These are phyloP conservation scores for Diaprepes abbreviatus DNA, from an alignment of 2,888 invertebrate species.

Conservation along the genomic window DNA sequence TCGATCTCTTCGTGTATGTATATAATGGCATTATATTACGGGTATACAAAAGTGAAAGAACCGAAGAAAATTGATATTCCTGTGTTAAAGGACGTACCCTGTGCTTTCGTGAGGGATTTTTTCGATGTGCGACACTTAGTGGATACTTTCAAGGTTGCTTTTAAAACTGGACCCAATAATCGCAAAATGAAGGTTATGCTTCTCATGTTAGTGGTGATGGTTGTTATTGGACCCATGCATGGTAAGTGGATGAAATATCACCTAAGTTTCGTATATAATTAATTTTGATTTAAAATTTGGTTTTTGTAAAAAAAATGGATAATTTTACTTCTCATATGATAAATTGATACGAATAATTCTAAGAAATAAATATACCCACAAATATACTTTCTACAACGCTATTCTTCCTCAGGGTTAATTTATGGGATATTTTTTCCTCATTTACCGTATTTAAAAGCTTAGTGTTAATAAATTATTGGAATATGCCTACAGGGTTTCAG, in stretches of 20 bases:
- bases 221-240: constrained; percentile 87
- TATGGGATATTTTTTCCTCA: too few relatives aligned
- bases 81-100: constrained; percentile 68
- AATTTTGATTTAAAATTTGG: too few relatives aligned
- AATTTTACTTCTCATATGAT: too few relatives aligned
- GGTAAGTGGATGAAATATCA: constrained; percentile 71
- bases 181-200: constrained; percentile 81
- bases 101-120: constrained; percentile 76
- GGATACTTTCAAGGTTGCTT: constrained; percentile 84
- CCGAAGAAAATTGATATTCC: constrained; percentile 71
- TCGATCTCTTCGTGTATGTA: constrained; percentile 82
- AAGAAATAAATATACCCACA: too few relatives aligned
- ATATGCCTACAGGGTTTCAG: too few relatives aligned
- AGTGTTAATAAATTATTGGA: too few relatives aligned
- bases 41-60: constrained; percentile 80
- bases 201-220: constrained; percentile 85
- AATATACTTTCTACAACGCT: too few relatives aligned
- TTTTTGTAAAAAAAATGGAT: too few relatives aligned
- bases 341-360: too few relatives aligned
- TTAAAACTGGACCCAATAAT: constrained; percentile 83
- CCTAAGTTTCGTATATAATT: too few relatives aligned
- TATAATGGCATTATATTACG: constrained; percentile 81
- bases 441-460: too few relatives aligned
- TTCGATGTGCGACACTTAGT: constrained; percentile 83
- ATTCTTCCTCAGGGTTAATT: too few relatives aligned